phyloP scores from a whole-genome alignment of 1,140 invertebrate species.

The Medauroidea extradentata region DNA sequence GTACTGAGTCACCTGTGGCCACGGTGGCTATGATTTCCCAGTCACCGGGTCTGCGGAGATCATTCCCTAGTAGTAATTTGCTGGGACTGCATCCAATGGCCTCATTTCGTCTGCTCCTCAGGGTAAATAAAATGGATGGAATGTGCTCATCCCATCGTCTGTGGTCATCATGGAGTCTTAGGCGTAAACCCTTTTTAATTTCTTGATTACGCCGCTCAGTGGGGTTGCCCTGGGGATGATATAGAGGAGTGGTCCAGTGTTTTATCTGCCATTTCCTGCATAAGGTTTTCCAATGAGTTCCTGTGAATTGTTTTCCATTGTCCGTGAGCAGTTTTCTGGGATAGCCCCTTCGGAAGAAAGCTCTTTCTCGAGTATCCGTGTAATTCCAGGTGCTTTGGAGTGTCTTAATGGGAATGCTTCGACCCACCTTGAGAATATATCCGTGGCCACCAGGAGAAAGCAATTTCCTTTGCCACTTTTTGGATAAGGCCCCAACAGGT shows the following conservation, averaged over 20 bases:
- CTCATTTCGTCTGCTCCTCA: constrained; percentile 17
- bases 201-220: constrained; percentile 29
- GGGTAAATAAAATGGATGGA: constrained; percentile 19
- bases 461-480: constrained; percentile 10
- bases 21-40: background rate
- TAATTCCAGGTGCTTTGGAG: constrained; percentile 15
- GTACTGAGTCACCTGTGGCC: no score
- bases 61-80: constrained; percentile 13
- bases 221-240: constrained; percentile 31
- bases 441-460: constrained; percentile 21
- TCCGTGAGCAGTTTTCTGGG: constrained; percentile 23
- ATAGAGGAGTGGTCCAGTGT: constrained; percentile 24
- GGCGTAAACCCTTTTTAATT: constrained; percentile 23
- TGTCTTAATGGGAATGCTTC: constrained; percentile 22
- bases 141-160: constrained; percentile 5
- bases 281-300: constrained; percentile 7
- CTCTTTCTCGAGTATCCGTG: constrained; percentile 16
- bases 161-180: constrained; percentile 12
- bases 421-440: constrained; percentile 26
- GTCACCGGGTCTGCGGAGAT: background rate
- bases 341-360: constrained; percentile 30
- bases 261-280: constrained; percentile 13
- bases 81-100: constrained; percentile 20
- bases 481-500: constrained; percentile 27
- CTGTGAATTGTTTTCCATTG: constrained; percentile 28